Evolutionary conservation across 1,140 invertebrate genomes (phyloP).

Genomic region (Drosophila varians): DNA sequence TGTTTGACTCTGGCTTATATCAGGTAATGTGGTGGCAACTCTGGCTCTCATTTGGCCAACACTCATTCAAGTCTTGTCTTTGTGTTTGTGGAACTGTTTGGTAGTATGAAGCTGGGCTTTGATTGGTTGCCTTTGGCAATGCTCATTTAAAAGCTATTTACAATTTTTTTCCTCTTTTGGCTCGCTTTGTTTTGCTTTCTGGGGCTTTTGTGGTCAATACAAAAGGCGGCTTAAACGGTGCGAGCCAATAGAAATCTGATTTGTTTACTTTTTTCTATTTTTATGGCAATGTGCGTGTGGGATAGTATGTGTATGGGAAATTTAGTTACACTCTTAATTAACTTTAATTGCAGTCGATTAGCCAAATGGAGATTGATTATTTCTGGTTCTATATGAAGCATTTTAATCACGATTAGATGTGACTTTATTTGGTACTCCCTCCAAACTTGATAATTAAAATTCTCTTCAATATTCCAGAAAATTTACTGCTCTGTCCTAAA

Average conservation of each 20-base stretch:
- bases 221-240: conserved; percentile 47
- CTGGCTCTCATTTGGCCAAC: conserved; percentile 45
- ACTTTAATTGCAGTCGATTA: conserved; percentile 60
- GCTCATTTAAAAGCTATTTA: conserved; percentile 75
- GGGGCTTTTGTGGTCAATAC: conserved; percentile 35
- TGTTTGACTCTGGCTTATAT: conserved; percentile 14
- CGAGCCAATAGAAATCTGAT: conserved; percentile 51
- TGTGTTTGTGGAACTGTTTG: conserved; percentile 7
- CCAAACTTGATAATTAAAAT: neutral
- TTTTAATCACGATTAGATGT: conserved; percentile 17
- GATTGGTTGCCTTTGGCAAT: conserved; percentile 61
- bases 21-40: conserved; percentile 55
- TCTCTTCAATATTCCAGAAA: conserved; percentile 1
- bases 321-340: conserved; percentile 9
- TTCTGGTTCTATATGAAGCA: conserved; percentile 20
- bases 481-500: conserved; percentile 25
- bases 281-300: conserved; percentile 12
- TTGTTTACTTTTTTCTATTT: conserved; percentile 14
- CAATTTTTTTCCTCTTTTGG: conserved; percentile 44
- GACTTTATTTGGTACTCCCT: neutral
- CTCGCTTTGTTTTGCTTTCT: conserved; percentile 59
- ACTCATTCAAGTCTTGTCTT: conserved; percentile 2
- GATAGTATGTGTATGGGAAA: conserved; percentile 1
- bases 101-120: conserved; percentile 36
- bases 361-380: conserved; percentile 10